Evolutionary conservation across 2,888 invertebrate species (phyloP).

Genomic region (Eudemis profundana): DNA sequence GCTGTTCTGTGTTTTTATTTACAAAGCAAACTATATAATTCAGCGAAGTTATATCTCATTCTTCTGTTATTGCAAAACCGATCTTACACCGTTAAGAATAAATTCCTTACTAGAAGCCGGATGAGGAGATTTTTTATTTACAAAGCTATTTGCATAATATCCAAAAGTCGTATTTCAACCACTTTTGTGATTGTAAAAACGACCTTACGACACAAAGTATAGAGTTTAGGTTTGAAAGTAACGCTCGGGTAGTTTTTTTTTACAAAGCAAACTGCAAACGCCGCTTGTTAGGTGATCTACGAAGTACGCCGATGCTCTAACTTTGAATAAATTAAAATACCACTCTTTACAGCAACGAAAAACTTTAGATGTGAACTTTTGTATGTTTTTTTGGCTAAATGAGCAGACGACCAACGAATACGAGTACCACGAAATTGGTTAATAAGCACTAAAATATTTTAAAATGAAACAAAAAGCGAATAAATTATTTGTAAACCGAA

Average conservation of each 20-base stretch:
- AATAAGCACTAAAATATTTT: too few relatives aligned
- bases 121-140: background rate
- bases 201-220: too few relatives aligned
- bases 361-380: background rate
- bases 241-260: slow-evolving; percentile 1
- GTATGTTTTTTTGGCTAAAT: background rate
- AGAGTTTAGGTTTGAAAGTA: background rate
- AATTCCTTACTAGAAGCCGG: background rate
- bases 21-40: slow-evolving; percentile 16
- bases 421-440: too few relatives aligned
- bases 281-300: slow-evolving; percentile 22
- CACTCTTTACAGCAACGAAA: slow-evolving; percentile 1
- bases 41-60: background rate
- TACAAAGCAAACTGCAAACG: slow-evolving; percentile 26
- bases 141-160: too few relatives aligned
- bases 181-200: too few relatives aligned
- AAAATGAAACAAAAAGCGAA: too few relatives aligned
- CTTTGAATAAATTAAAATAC: slow-evolving; percentile 35
- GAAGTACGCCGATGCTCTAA: slow-evolving; percentile 21
- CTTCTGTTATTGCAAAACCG: background rate
- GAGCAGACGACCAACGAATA: background rate
- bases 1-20: slow-evolving; percentile 20
- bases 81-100: background rate
- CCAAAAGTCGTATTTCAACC: too few relatives aligned
- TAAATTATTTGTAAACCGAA: too few relatives aligned